Evolutionary conservation across 1,140 invertebrate genomes (phyloP).

Genomic region (Drosophila trapezifrons): DNA sequence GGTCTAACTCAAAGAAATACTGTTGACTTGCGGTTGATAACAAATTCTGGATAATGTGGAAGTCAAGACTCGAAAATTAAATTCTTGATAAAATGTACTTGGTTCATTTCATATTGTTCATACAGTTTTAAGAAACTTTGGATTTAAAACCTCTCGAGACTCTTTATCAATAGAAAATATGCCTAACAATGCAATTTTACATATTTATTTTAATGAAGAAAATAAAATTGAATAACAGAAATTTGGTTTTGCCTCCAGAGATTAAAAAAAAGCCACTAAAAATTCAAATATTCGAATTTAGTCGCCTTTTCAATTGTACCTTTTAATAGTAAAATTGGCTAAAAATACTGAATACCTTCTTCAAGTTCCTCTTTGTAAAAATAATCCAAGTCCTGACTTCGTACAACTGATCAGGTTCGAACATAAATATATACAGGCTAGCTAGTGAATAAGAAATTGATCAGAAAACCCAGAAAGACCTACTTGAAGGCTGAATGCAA

Average conservation of each 20-base stretch:
- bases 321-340: too few relatives aligned
- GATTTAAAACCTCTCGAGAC: neutral
- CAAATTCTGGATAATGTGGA: neutral
- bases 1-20: neutral
- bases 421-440: slow-evolving; percentile 11
- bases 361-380: neutral
- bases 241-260: too few relatives aligned
- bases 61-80: slow-evolving; percentile 4
- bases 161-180: neutral
- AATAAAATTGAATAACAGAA: neutral
- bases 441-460: neutral
- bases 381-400: neutral
- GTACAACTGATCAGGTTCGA: neutral
- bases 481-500: neutral
- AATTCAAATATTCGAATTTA: too few relatives aligned
- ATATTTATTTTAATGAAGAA: neutral
- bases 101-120: too few relatives aligned
- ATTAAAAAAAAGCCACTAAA: too few relatives aligned
- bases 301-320: too few relatives aligned
- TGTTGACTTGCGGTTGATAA: slow-evolving; percentile 1
- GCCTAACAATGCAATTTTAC: neutral
- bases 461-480: neutral
- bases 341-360: too few relatives aligned
- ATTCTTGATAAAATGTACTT: too few relatives aligned
- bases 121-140: neutral